These are phyloP conservation scores for Hybos culiciformis DNA, from an alignment of 2,888 invertebrate genomes.

Conservation along the genomic window DNA sequence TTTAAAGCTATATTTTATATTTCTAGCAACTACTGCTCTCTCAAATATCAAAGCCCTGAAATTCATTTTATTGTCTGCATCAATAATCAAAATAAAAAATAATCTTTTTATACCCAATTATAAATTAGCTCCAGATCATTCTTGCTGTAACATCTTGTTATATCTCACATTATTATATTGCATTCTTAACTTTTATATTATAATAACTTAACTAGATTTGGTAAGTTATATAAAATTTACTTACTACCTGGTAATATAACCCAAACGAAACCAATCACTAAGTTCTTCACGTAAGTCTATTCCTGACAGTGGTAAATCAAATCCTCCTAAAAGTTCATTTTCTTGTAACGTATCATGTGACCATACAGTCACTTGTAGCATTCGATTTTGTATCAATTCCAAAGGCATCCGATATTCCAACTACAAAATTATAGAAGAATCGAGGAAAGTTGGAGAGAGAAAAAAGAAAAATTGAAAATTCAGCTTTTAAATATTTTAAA, in stretches of 20 bases:
- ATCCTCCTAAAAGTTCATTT: slow-evolving; percentile 90
- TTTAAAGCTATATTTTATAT: too few species aligned
- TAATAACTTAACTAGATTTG: too few species aligned
- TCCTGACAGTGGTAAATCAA: slow-evolving; percentile 60
- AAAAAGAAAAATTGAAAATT: neutral
- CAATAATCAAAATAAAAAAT: too few species aligned
- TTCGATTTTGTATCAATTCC: slow-evolving; percentile 58
- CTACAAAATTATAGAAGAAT: slow-evolving; percentile 33
- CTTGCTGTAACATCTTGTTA: too few species aligned
- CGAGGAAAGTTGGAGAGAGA: neutral
- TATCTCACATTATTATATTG: too few species aligned
- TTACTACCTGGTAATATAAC: slow-evolving; percentile 31
- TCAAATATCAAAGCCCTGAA: too few species aligned
- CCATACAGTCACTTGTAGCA: slow-evolving; percentile 89
- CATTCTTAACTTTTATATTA: too few species aligned
- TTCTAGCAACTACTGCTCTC: too few species aligned
- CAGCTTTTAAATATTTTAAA: neutral
- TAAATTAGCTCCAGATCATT: too few species aligned
- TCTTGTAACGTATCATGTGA: slow-evolving; percentile 87
- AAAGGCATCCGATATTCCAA: slow-evolving; percentile 77
- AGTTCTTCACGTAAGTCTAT: slow-evolving; percentile 65
- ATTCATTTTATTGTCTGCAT: too few species aligned
- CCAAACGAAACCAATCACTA: slow-evolving; percentile 74
- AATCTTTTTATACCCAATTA: too few species aligned
- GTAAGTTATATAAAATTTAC: too few species aligned